Percentiles rank a stretch among this genome's conserved stretches.
phyloP scores from a whole-genome alignment of 1,140 invertebrate species.

The Calosoma granatense region DNA sequence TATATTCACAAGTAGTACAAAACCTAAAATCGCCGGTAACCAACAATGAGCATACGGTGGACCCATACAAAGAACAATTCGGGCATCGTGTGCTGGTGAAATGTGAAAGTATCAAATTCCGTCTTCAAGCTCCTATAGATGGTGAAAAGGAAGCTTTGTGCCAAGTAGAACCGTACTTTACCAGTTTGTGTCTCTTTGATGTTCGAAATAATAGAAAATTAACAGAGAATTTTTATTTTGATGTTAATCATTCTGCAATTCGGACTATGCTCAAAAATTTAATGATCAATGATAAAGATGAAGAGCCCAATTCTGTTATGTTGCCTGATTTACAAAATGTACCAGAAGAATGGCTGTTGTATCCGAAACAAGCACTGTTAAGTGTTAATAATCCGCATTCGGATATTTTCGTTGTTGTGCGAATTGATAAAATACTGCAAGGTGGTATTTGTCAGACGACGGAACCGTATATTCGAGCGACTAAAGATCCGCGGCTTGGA shows the following conservation, averaged over 20 bases:
- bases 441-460: slow-evolving; percentile 76
- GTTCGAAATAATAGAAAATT: slow-evolving; percentile 74
- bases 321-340: slow-evolving; percentile 40
- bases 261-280: slow-evolving; percentile 41
- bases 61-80: slow-evolving; percentile 73
- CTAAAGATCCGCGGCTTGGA: slow-evolving; percentile 65
- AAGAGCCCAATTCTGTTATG: slow-evolving; percentile 11
- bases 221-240: slow-evolving; percentile 89
- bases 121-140: slow-evolving; percentile 69
- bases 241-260: slow-evolving; percentile 65
- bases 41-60: slow-evolving; percentile 34
- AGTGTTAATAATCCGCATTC: slow-evolving; percentile 73
- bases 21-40: slow-evolving; percentile 22
- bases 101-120: slow-evolving; percentile 72
- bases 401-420: slow-evolving; percentile 80
- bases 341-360: slow-evolving; percentile 53
- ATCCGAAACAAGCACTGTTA: slow-evolving; percentile 63
- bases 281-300: slow-evolving; percentile 20
- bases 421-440: slow-evolving; percentile 86
- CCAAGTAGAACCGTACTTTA: slow-evolving; percentile 89
- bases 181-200: slow-evolving; percentile 78
- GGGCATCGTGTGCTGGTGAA: slow-evolving; percentile 72
- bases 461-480: slow-evolving; percentile 76
- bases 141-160: slow-evolving; percentile 63
- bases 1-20: slow-evolving; percentile 26